Conservation (phyloP, 2,113 vertebrate species). For the Halcyon senegalensis region DNA sequence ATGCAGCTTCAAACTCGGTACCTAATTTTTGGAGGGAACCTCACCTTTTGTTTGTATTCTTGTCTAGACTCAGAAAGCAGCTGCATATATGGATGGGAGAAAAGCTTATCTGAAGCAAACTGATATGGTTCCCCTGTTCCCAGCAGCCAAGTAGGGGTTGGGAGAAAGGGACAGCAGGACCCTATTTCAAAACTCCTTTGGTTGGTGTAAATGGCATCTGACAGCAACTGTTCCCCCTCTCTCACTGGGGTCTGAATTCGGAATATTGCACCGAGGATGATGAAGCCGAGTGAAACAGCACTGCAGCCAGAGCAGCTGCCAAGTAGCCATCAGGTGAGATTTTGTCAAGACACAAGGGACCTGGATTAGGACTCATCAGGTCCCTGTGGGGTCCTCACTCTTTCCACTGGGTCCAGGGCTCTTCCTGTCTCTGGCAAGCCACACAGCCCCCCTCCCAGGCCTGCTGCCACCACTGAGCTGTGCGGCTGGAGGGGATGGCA, state of each 20-base stretch:
- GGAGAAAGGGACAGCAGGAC: background rate
- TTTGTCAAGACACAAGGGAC: background rate
- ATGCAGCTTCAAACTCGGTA: background rate
- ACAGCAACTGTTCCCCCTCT: background rate
- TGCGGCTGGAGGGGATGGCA: conserved; percentile 38
- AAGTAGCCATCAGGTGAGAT: background rate
- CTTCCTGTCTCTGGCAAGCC: background rate
- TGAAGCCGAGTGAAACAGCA: background rate
- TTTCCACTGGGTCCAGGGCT: background rate
- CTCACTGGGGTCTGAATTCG: background rate
- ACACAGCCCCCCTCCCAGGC: background rate
- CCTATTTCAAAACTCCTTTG: background rate
- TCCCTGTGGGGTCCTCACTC: background rate
- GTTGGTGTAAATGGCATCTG: background rate
- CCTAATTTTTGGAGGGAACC: background rate
- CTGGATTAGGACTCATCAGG: background rate
- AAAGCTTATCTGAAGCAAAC: background rate
- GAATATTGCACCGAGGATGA: background rate
- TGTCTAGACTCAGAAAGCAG: background rate
- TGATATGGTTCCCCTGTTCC: background rate
- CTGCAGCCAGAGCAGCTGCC: background rate
- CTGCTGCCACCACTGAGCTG: background rate
- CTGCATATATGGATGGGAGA: background rate
- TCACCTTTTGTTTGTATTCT: background rate
- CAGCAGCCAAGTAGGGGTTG: background rate